Evolutionary conservation across 2,888 invertebrate genomes (phyloP), one percentile per base, ranked within the genome.

Genomic region (Elgonia sp.): DNA sequence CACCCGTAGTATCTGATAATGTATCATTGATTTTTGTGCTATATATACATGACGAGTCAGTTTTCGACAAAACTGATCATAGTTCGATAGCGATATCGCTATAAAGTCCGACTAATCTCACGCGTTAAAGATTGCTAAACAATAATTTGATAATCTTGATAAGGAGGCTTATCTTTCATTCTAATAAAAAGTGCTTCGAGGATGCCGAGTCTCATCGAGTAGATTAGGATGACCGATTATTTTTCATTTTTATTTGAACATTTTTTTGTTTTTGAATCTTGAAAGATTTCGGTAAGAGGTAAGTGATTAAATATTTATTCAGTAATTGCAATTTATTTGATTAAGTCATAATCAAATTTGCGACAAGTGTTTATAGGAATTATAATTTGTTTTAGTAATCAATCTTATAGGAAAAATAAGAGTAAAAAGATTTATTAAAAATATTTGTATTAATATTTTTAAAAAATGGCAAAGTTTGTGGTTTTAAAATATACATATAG

Each of bases 11-110:
- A 55, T 67, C 37, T 16, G 69, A 63, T 65, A 80, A 70, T 82
- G 55, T 42, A 65, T 73, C 73, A 65, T 82, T 80, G 70, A 70
- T 79, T 60, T 79, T 12, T 67, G 42, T 8, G 39, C 53, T 10
- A 14, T 65, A 37, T 62, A 29, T 57, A 39, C 63, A 16, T 21
- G 65, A 39, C 77, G 55, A 55, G 7, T 46, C 40, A 20, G 6
- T 65, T 77, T 77, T 55, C 10, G 39, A 29, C 7, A 55, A 50
- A 62, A 21, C 18, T 18, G 69, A 69, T 67, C 60, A 20, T 69
- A 42, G 60, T 69, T 77, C 63, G 70, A 70, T 50, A 40, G 40
- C 53, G 67, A 21, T 67, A 57, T 67, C 69, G 21, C 12, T 80
- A 18, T 29, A 29, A 5, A 29, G 29, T 29, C 5, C 29, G 29